Evolutionary conservation across 2,113 vertebrate species (phyloP).

Genomic region (Corynorhinus townsendii): DNA sequence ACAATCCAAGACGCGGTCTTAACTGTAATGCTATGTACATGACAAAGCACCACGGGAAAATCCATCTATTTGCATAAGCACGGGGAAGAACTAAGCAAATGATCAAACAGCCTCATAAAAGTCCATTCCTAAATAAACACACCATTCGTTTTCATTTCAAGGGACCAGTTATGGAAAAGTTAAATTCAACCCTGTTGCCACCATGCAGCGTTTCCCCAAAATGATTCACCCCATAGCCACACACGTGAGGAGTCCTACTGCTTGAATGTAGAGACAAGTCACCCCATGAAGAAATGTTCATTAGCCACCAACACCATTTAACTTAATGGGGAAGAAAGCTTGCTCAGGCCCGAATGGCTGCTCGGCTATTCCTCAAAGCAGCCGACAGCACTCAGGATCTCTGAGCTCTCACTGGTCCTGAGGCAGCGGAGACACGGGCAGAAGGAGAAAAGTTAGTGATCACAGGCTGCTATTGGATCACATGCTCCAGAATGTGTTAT

Average conservation of each 20-base stretch:
- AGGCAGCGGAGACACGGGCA: not conserved
- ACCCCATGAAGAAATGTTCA: not conserved
- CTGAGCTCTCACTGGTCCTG: not conserved
- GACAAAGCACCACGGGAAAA: constrained; percentile 36
- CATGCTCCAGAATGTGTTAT: not conserved
- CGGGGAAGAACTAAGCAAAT: not conserved
- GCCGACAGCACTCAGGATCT: not conserved
- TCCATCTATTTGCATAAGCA: constrained; percentile 22
- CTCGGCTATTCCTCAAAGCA: not conserved
- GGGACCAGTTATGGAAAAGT: not conserved
- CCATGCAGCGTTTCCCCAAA: not conserved
- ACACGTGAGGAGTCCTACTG: not conserved
- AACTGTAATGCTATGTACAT: not conserved
- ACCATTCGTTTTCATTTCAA: not conserved
- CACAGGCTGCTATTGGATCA: not conserved
- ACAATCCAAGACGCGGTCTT: not conserved
- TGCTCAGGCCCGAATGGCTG: not conserved
- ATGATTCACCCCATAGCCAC: not conserved
- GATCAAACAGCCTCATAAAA: not conserved
- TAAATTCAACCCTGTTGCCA: not conserved
- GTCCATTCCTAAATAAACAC: not conserved
- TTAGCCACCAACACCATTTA: not conserved
- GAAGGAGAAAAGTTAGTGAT: not conserved
- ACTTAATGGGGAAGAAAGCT: not conserved
- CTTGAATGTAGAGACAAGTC: not conserved